phyloP scores from a whole-genome alignment of 2,888 invertebrate species.

The Pristionchus fissidentatus region DNA sequence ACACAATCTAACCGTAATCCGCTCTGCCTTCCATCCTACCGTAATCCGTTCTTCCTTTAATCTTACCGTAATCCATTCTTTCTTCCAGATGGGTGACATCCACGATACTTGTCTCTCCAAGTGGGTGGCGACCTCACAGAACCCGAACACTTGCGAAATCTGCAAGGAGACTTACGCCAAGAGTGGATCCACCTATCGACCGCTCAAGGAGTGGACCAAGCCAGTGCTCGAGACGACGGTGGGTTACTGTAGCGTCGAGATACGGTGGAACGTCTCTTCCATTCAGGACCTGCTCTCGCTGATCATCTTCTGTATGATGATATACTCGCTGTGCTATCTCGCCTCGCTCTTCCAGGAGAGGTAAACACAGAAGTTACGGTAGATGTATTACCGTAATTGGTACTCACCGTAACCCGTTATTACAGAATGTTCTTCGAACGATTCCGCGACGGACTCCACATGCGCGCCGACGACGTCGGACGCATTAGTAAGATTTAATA shows the following conservation, averaged over 20 bases:
- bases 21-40: too few species aligned
- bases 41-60: neutral
- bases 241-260: neutral
- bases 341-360: constrained; percentile 49
- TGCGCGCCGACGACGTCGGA: constrained; percentile 56
- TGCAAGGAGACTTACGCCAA: constrained; percentile 63
- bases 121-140: constrained; percentile 67
- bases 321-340: constrained; percentile 50
- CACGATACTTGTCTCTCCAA: constrained; percentile 66
- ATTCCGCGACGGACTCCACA: constrained; percentile 10
- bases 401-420: constrained; percentile 40
- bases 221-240: constrained; percentile 55
- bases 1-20: too few species aligned
- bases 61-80: neutral
- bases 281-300: constrained; percentile 52
- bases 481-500: constrained; percentile 52
- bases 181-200: constrained; percentile 58
- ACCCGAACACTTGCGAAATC: constrained; percentile 64
- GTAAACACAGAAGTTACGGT: too few species aligned
- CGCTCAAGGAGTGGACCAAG: constrained; percentile 60
- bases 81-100: constrained; percentile 64
- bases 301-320: constrained; percentile 46
- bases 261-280: neutral
- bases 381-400: constrained; percentile 48
- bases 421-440: constrained; percentile 34